These are phyloP conservation scores for Nansenia antarctica DNA, from an alignment of 2,113 vertebrate genomes.

Conservation along the genomic window DNA sequence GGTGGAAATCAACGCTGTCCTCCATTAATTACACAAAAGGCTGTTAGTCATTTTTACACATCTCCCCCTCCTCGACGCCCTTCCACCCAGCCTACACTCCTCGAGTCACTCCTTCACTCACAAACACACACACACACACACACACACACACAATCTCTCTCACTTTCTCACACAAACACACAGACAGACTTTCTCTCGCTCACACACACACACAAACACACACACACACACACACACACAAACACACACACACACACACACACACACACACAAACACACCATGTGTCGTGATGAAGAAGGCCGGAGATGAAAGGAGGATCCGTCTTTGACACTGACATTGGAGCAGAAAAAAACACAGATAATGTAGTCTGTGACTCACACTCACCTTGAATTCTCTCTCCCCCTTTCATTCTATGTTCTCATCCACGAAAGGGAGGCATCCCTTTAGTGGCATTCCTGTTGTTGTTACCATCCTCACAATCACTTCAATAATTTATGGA, in stretches of 20 bases:
- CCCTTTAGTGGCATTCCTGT: no score
- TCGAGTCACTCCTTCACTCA: slow-evolving; percentile 43
- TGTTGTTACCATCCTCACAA: slow-evolving; percentile 63
- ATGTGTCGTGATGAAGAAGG: slow-evolving; percentile 60
- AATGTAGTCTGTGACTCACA: slow-evolving; percentile 74
- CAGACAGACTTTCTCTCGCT: slow-evolving; percentile 36
- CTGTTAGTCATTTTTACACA: slow-evolving; percentile 69
- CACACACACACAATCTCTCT: slow-evolving; percentile 34
- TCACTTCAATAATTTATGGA: slow-evolving; percentile 76
- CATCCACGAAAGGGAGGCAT: slow-evolving; percentile 52
- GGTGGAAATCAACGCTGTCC: slow-evolving; percentile 75
- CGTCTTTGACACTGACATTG: slow-evolving; percentile 80
- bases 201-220: no score
- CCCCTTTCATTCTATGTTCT: slow-evolving; percentile 62
- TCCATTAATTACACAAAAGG: slow-evolving; percentile 81
- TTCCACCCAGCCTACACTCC: slow-evolving; percentile 60
- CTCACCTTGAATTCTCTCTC: slow-evolving; percentile 72
- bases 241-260: slow-evolving; percentile 35
- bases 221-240: slow-evolving; percentile 31
- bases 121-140: slow-evolving; percentile 40
- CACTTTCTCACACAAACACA: slow-evolving; percentile 24
- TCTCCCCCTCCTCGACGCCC: slow-evolving; percentile 43
- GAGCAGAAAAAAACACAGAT: slow-evolving; percentile 69
- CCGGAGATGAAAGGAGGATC: slow-evolving; percentile 74
- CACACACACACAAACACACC: background rate